Conservation (phyloP, 1,140 invertebrate species). For the Aphaenogaster floridana region DNA sequence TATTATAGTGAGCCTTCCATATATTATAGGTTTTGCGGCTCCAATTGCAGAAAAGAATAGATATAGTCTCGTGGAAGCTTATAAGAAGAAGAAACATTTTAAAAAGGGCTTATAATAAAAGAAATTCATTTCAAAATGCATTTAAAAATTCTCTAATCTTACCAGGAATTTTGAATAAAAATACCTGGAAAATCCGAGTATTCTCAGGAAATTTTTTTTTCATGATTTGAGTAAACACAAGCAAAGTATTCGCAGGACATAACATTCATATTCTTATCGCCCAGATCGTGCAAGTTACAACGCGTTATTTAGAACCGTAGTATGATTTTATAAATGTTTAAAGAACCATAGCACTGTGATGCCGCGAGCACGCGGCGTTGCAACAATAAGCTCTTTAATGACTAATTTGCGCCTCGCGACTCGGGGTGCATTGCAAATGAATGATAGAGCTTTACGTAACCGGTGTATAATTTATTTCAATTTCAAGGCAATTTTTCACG, state of each 20-base stretch:
- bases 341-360: neutral
- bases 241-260: neutral
- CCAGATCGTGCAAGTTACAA: neutral
- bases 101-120: too few species aligned
- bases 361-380: neutral
- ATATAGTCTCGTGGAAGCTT: too few species aligned
- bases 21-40: too few species aligned
- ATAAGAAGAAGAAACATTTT: too few species aligned
- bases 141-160: too few species aligned
- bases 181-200: too few species aligned
- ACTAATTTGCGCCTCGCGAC: neutral
- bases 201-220: too few species aligned
- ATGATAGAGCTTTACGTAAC: neutral
- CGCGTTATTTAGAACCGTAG: neutral
- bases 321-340: conserved; percentile 35
- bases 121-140: too few species aligned
- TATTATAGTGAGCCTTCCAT: too few species aligned
- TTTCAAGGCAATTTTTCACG: neutral
- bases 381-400: conserved; percentile 33
- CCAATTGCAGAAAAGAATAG: too few species aligned
- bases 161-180: too few species aligned
- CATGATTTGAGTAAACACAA: too few species aligned
- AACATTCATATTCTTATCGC: neutral
- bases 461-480: neutral
- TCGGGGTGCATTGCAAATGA: conserved; percentile 14